Evolutionary conservation across 53 echinoderm and acorn worm species (phyloP).

Genomic region (Crossaster papposus): DNA sequence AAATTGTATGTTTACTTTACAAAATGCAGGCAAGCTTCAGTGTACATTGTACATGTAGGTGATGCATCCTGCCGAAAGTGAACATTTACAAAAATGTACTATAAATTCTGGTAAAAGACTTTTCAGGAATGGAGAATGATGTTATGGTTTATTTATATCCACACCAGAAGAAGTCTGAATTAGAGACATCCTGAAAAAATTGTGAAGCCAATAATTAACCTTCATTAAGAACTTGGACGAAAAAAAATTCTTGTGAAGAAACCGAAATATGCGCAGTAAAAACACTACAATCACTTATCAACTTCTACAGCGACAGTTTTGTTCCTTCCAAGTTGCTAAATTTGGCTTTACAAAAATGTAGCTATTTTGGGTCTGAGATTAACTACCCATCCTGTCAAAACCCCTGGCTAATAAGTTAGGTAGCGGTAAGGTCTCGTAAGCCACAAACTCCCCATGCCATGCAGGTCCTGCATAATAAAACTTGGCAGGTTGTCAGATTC

Average conservation of each 20-base stretch:
- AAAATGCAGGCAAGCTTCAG: not conserved
- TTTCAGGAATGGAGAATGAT: not conserved
- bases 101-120: not conserved
- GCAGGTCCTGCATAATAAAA: constrained; percentile 26
- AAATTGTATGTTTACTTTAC: not conserved
- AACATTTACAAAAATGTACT: not conserved
- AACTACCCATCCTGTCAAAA: constrained; percentile 44
- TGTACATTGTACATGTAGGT: constrained; percentile 15
- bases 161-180: not conserved
- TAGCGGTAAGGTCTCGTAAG: not conserved
- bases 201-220: not conserved
- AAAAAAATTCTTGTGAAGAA: not conserved
- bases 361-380: constrained; percentile 48
- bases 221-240: not conserved
- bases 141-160: constrained; percentile 15
- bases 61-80: not conserved
- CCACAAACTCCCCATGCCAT: no score
- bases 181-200: not conserved
- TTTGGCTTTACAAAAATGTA: no score
- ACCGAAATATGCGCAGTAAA: not conserved
- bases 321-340: constrained; percentile 30
- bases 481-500: constrained; percentile 49
- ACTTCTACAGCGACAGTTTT: not conserved
- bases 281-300: constrained; percentile 19
- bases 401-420: constrained; percentile 22